Evolutionary conservation across 2,888 invertebrate genomes (phyloP), one percentile per base, ranked within the genome.

Genomic region (Asteroscopus sphinx): DNA sequence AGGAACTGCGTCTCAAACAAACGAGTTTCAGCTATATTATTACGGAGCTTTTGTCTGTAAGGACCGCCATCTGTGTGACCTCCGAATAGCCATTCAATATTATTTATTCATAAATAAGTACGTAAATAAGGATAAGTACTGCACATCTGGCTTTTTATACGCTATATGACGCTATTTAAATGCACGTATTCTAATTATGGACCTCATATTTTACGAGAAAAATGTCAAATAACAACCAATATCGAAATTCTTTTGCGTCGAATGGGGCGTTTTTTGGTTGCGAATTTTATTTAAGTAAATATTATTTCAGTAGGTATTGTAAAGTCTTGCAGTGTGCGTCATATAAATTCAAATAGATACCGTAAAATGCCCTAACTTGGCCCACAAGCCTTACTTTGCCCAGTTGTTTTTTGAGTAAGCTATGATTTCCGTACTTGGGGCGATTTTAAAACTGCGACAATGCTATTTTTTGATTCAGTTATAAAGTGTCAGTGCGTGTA

Each of bases 1-100:
- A 86, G 81, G 77, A 87, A 88, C 79, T 88, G 86, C 89, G 90
- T 86, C 85, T 86, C 80, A 87, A 85, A 81, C 74, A 79, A 85
- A 86, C 83, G 75, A 76, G 82, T 87, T 86, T 81, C 79, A 77
- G 82, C 69, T 67, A 82, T 83, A 79, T 80, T 86, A 86, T 68
- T 85, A 82, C 58, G 73, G 44, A 79, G 80, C 83, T 82, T 88
- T 89, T 88, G 84, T 90, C 79, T 86, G 85, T 67, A 72, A 68
- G 60, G 65, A 37, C 57, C 60, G 59, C 79, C 86, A 87, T 84
- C 86, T 89, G 89, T 84, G 82, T 87, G 87, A 88, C 89, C 89
- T 87, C 85, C 86, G 85, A 87, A 87, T 87, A 77, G 80, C 80
- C 79, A 85, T 88, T 86, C 85, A 85, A 73, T 70, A 66, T 70